Percentiles rank a stretch among this genome's conserved stretches.
Evolutionary conservation across 2,797 vertebrate genomes (phyloP).

Genomic region (Scolopax bukidnonensis): DNA sequence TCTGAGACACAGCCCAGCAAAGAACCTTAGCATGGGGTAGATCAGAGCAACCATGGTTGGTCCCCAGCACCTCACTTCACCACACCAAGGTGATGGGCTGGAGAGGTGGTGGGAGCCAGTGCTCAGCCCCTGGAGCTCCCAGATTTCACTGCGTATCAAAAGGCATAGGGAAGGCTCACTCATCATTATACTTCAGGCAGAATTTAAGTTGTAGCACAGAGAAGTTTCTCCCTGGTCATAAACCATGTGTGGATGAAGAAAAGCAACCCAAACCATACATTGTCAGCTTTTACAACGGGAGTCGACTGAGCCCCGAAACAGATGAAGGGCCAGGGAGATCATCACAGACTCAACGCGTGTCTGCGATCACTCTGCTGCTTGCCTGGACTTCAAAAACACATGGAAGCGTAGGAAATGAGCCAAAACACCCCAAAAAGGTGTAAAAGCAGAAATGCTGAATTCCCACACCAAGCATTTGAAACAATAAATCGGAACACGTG

Average conservation of each 20-base stretch:
- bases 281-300: not conserved
- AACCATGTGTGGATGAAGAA: not conserved
- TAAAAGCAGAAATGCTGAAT: not conserved
- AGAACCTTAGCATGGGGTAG: too few species aligned
- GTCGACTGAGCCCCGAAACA: not conserved
- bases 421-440: not conserved
- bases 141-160: not conserved
- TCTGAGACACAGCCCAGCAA: not conserved
- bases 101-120: not conserved
- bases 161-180: not conserved
- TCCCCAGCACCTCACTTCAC: not conserved
- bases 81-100: rapidly evolving
- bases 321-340: not conserved
- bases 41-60: too few species aligned
- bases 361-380: not conserved
- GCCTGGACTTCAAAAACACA: not conserved
- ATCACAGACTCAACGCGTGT: not conserved
- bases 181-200: not conserved
- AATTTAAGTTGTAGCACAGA: not conserved
- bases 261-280: not conserved
- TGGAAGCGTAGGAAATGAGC: not conserved
- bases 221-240: not conserved
- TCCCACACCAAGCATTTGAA: not conserved
- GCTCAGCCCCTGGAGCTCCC: not conserved
- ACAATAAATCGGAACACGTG: not conserved